Evolutionary conservation across 2,113 vertebrate genomes (phyloP), one percentile per base, ranked within the genome.

Genomic region (Psettodes erumei): DNA sequence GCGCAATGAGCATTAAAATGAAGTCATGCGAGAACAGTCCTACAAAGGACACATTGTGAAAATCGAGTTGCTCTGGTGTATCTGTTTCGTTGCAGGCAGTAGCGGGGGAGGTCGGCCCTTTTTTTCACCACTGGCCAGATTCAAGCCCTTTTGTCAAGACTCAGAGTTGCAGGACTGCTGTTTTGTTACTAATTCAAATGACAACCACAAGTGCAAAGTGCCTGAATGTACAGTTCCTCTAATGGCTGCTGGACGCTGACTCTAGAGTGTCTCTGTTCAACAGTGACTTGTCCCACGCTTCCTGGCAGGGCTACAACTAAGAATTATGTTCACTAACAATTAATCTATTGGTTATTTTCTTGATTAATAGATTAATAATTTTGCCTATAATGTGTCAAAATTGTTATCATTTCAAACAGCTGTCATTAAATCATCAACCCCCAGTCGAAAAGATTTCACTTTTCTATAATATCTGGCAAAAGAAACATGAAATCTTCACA

Each of bases 1-100:
- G 0, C 21, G 16, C 27, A 18, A 18, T 7, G 32, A 35, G 37
- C 33, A 35, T 68, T 77, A 12, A 66, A 21, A 54, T 60, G 6
- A 23, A 67, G 12, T n/a, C 25, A 21, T 12, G 15, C 27, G 47
- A 45, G 23, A 53, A 28, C 28, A 23, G 23, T 53, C 28, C 8
- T 23, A 62, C 21, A 56, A 72, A 54, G 42, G 28, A 19, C 11
- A 33, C 62, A 42, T 58, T 51, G 76, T 59, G 35, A 25, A 35
- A 33, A 47, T 9, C 11, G 3, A 43, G 77, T 42, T 13, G 21
- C 43, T 53, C 13, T 8, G 3, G 30, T 53, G 50, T 53, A 13
- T 53, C 50, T 11, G 8, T 40, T 40, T 40, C 38, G 7, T 8
- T 6, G 18, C 18, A 55, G 32, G 16, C 8, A 8, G n/a, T n/a